These are phyloP conservation scores for Dolichotis patagonum DNA, from an alignment of 2,113 vertebrate species.

Conservation along the genomic window DNA sequence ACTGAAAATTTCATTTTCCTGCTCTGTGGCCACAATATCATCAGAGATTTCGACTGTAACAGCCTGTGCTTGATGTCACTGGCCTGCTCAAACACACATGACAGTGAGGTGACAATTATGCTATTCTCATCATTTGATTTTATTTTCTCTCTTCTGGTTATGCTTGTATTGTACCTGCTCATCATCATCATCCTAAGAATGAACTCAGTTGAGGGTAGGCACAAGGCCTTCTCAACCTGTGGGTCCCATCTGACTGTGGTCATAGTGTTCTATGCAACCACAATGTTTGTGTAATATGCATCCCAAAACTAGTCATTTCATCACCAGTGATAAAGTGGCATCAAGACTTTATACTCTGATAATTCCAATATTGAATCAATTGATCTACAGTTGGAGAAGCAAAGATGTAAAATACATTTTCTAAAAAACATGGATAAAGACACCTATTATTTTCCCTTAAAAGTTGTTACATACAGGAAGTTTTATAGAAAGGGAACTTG, in stretches of 20 bases:
- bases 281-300: slow-evolving; percentile 56
- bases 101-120: slow-evolving; percentile 50
- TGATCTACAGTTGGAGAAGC: slow-evolving; percentile 69
- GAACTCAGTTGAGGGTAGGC: neutral
- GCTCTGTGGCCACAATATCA: slow-evolving; percentile 68
- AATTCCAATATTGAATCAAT: slow-evolving; percentile 67
- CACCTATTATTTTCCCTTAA: neutral
- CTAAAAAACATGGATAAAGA: neutral
- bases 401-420: slow-evolving; percentile 62
- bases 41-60: slow-evolving; percentile 79
- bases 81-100: slow-evolving; percentile 55
- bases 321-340: slow-evolving; percentile 18
- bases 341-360: slow-evolving; percentile 55
- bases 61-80: slow-evolving; percentile 65
- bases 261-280: slow-evolving; percentile 45
- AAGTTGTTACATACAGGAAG: neutral
- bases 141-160: neutral
- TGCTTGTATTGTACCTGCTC: slow-evolving; percentile 10
- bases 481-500: neutral
- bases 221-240: slow-evolving; percentile 35
- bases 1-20: neutral
- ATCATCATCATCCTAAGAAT: neutral
- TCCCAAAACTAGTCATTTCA: neutral
- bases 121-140: slow-evolving; percentile 11
- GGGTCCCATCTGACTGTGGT: slow-evolving; percentile 58